A percentile compares a stretch with the other conserved stretches of the same genome.
phyloP scores from a whole-genome alignment of 2,797 vertebrate genomes.

The Lithobates pipiens region DNA sequence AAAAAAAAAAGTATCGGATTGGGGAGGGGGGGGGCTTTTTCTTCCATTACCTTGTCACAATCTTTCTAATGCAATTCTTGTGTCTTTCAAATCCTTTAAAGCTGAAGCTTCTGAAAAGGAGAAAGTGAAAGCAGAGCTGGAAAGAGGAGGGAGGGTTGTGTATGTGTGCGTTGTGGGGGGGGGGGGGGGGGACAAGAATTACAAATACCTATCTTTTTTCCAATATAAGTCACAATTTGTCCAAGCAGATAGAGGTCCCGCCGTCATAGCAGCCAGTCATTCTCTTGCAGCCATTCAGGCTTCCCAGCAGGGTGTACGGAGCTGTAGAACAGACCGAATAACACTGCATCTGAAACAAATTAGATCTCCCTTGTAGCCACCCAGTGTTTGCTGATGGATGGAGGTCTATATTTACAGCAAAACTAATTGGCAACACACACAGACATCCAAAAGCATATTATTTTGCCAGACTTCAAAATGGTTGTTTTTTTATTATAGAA shows the following conservation, averaged over 20 bases:
- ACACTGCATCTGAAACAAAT: conserved; percentile 95
- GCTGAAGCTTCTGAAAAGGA: conserved; percentile 68
- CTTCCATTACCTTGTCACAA: conserved; percentile 73
- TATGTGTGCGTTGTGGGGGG: too few relatives aligned
- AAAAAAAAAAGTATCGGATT: conserved; percentile 71
- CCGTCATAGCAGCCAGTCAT: conserved; percentile 75
- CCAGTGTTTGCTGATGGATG: conserved; percentile 98
- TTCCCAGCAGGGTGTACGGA: conserved; percentile 85
- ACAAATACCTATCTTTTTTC: conserved; percentile 62
- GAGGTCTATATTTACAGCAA: conserved; percentile 95
- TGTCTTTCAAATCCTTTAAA: conserved; percentile 66
- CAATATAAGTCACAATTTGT: conserved; percentile 61
- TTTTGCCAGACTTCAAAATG: conserved; percentile 83
- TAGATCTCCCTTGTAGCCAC: conserved; percentile 92
- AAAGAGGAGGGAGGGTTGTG: background rate
- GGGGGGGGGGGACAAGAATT: conserved; percentile 10
- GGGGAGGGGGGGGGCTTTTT: conserved; percentile 66
- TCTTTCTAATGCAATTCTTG: conserved; percentile 65
- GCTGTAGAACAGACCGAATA: conserved; percentile 82
- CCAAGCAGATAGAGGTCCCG: conserved; percentile 69
- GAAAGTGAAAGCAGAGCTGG: conserved; percentile 45
- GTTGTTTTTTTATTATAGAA: conserved; percentile 77
- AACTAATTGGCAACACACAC: conserved; percentile 99
- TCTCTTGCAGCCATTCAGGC: conserved; percentile 73
- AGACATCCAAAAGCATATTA: conserved; percentile 83